Base-by-base conservation (phyloP, 92 coral and sea anemone genomes). In the Actinostola sp. region DNA sequence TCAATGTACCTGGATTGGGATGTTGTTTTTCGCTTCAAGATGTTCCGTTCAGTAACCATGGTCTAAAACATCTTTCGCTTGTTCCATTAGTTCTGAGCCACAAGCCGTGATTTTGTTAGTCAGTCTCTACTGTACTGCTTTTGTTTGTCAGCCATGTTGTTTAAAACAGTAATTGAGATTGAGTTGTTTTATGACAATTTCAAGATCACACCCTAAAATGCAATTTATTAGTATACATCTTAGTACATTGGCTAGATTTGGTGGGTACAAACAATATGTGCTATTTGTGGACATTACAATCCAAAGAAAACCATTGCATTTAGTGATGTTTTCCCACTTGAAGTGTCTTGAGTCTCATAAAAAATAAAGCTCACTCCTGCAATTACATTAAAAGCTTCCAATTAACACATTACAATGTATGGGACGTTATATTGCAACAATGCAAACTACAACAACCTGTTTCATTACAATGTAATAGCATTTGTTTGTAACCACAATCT, bases 301-400 rank as follows among this genome's bases (percentile, higher is more conserved):
- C 81, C 23, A 76, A 41, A 23, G 73, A 76, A 0, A 63, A 61
- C 71, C 80, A 76, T 55, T 65, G n/a, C n/a, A n/a, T n/a, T 76
- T 52, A 64, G 53, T 45, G 50, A 38, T 26, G 82, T 65, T 42
- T 63, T 76, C n/a, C 73, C 71, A 61, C 71, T 61, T 24, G 55
- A 20, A 17, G 32, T 20, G 17, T 74, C 71, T 49, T 76, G 73
- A 20, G 50, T 55, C 3, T 76, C 82, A 34, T 23, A 32, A 19
- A 76, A 76, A 8, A 20, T 58, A 42, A 76, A 76, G 19, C 32
- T 34, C 13, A 76, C 65, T 23, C 82, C 82, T 76, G 44, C 14
- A 68, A 46, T 31, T n/a, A 19, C 1, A 46, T 1, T 1, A 60
- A 27, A 31, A 21, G 19, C 7, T 1, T 28, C 1, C 17, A 21